Base-by-base conservation (phyloP, 2,113 vertebrate genomes). In the Thermophis baileyi region DNA sequence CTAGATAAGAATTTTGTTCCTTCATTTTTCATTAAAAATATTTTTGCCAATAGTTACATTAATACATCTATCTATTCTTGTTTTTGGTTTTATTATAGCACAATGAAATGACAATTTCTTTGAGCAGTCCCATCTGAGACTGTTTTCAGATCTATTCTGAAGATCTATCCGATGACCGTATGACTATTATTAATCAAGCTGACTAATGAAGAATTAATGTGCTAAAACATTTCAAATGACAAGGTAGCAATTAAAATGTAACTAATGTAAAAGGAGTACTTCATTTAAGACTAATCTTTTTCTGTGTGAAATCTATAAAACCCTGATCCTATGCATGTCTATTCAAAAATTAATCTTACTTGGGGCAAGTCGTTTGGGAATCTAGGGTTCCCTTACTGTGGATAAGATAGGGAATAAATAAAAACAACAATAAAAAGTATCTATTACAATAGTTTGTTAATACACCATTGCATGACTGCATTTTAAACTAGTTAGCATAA, bases 171-270 rank as follows among this genome's bases (percentile, higher is more conserved):
- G 93, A 93, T 93, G 91, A 95, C 46, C 94, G 92, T 96, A 96
- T 96, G 94, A 92, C 93, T 93, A 94, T 94, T 81, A 44, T 94
- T 96, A 96, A 96, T 95, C 94, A 96, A 92, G 91, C 85, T 94
- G 90, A 35, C 89, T 95, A 97, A 97, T 96, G 94, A 97, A 95
- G 93, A 96, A 96, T 93, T 96, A 96, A 97, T 96, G 93, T 95
- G 94, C 93, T 97, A 96, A 97, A 97, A 95, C 95, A 96, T 94
- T 96, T 96, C 91, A 90, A 94, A 94, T 90, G 94, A 96, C 94
- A 96, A 95, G 95, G 92, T 93, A 93, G 60, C 90, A 95, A 95
- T 97, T 4, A 95, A 97, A 97, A 96, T 93, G 91, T 11, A 40
- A 89, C 54, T 20, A n/a, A 88, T 88, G 4, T 24, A 54, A 88